phyloP scores from a whole-genome alignment of 2,113 vertebrate genomes.

The Prunella fulvescens region DNA sequence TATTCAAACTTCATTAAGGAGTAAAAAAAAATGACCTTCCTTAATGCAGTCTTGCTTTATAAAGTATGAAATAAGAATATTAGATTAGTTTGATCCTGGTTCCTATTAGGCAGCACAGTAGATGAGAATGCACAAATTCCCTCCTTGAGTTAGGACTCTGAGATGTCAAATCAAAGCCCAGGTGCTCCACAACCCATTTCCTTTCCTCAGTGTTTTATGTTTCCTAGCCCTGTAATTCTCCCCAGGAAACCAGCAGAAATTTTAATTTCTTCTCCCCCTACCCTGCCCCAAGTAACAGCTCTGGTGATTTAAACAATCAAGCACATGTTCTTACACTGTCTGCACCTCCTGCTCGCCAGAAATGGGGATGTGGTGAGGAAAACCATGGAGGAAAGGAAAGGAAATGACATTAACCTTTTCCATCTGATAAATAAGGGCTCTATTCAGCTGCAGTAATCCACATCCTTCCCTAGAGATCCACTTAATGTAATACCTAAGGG shows the following conservation, averaged over 20 bases:
- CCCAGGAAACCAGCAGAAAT: conserved; percentile 54
- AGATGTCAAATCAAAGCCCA: conserved; percentile 60
- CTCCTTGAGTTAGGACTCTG: background rate
- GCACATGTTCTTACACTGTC: conserved; percentile 55
- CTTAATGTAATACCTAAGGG: conserved; percentile 57
- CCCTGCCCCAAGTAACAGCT: background rate
- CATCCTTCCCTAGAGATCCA: conserved; percentile 49
- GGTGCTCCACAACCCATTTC: conserved; percentile 60
- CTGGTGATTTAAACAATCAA: conserved; percentile 34
- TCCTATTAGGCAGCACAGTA: conserved; percentile 1
- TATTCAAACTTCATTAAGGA: conserved; percentile 51
- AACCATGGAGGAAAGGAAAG: conserved; percentile 40
- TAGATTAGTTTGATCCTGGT: conserved; percentile 42
- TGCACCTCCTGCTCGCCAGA: conserved; percentile 51
- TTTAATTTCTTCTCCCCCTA: conserved; percentile 23
- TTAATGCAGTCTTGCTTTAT: conserved; percentile 26
- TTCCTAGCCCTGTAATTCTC: conserved; percentile 58
- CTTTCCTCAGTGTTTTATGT: conserved; percentile 55
- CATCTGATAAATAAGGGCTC: conserved; percentile 67
- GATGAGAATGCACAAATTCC: conserved; percentile 38
- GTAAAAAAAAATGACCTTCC: background rate
- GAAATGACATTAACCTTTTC: conserved; percentile 65
- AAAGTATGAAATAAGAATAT: conserved; percentile 33
- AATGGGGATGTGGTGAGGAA: conserved; percentile 44
- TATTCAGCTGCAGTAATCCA: conserved; percentile 61